phyloP scores from a whole-genome alignment of 2,888 invertebrate genomes.

The Venustoraphidia nigricollis region DNA sequence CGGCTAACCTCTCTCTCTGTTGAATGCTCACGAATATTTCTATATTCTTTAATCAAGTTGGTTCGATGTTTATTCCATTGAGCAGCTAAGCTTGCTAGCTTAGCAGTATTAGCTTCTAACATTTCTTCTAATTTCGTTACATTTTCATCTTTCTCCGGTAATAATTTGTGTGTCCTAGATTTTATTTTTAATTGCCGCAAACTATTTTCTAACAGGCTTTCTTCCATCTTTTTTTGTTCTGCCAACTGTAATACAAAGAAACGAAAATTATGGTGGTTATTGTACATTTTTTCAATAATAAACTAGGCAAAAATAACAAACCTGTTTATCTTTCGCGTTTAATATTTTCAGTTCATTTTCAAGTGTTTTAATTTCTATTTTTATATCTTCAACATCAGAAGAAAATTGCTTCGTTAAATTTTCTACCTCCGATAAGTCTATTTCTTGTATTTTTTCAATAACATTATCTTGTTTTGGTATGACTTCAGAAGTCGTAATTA shows the following conservation, averaged over 20 bases:
- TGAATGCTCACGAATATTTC: constrained; percentile 21
- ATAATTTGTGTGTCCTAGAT: constrained; percentile 42
- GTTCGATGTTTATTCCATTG: constrained; percentile 61
- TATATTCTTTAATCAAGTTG: constrained; percentile 45
- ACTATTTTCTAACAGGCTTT: constrained; percentile 27
- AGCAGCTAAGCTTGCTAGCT: constrained; percentile 43
- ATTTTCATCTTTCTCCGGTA: constrained; percentile 47
- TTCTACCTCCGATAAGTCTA: constrained; percentile 15
- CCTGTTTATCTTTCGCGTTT: constrained; percentile 10
- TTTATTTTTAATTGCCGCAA: constrained; percentile 34
- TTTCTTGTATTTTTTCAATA: constrained; percentile 6
- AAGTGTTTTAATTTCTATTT: constrained; percentile 19
- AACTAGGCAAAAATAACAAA: background rate
- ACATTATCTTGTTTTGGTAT: constrained; percentile 1
- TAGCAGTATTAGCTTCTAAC: constrained; percentile 43
- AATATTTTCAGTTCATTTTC: constrained; percentile 23
- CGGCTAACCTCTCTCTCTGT: constrained; percentile 27
- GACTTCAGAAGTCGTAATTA: constrained; percentile 2
- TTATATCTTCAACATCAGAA: constrained; percentile 21
- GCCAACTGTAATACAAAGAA: constrained; percentile 10
- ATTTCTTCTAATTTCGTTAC: constrained; percentile 37
- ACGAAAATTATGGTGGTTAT: constrained; percentile 2
- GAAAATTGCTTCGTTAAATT: constrained; percentile 23
- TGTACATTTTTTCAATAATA: background rate
- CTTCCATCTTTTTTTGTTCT: constrained; percentile 21